These are phyloP conservation scores for Otis tarda DNA, from an alignment of 2,113 vertebrate genomes.

Conservation along the genomic window DNA sequence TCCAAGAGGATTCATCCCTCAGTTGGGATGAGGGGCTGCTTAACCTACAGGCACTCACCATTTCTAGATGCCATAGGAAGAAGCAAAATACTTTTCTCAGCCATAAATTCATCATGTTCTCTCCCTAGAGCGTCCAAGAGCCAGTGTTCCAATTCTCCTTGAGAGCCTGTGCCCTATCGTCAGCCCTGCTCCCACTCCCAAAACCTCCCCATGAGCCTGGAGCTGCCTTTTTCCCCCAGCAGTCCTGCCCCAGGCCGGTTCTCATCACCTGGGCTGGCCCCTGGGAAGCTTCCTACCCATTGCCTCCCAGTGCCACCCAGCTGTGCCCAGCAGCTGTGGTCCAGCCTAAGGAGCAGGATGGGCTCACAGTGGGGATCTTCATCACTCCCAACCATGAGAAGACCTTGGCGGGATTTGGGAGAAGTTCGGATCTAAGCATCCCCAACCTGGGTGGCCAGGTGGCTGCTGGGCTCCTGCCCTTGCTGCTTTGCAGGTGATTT, in stretches of 20 bases:
- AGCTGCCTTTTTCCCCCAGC: background rate
- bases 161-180: rapidly evolving
- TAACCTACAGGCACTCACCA: background rate
- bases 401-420: background rate
- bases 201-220: rapidly evolving
- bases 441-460: background rate
- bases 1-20: background rate
- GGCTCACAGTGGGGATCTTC: background rate
- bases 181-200: rapidly evolving
- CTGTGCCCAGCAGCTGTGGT: background rate
- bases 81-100: background rate
- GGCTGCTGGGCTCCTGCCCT: background rate
- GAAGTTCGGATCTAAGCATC: background rate
- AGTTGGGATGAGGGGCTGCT: background rate
- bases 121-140: background rate
- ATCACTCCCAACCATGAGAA: background rate
- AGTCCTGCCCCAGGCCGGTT: background rate
- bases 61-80: background rate
- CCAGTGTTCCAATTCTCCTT: background rate
- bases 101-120: background rate
- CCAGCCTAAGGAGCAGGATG: background rate
- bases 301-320: background rate
- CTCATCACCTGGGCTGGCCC: background rate
- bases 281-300: background rate
- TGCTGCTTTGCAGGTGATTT: background rate